A percentile compares a stretch with the other conserved stretches of the same genome.
phyloP scores from a whole-genome alignment of 2,888 invertebrate species.

The Latrodectus hesperus region DNA sequence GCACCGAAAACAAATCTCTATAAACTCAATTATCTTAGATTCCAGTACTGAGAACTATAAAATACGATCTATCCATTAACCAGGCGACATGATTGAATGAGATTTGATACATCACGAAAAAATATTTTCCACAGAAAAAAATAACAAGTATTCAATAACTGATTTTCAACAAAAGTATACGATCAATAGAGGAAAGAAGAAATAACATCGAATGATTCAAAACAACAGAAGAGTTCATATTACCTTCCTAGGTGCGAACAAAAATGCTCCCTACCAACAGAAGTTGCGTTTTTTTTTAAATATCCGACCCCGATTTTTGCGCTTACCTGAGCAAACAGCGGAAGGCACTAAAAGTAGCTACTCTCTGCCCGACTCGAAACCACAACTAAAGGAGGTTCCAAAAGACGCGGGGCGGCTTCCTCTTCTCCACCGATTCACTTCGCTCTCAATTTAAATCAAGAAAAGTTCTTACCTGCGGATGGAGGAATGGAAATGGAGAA shows the following conservation, averaged over 20 bases:
- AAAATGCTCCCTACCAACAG: neutral
- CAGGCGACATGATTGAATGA: no score
- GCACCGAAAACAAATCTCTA: no score
- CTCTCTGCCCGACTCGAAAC: neutral
- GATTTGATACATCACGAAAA: no score
- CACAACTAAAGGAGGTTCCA: neutral
- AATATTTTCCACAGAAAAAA: no score
- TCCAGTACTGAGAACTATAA: no score
- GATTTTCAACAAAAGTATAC: no score
- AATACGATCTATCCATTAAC: no score
- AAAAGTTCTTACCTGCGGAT: slow-evolving; percentile 37
- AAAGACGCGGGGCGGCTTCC: neutral
- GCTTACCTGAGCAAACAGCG: slow-evolving; percentile 65
- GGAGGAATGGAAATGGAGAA: neutral
- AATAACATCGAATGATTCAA: neutral
- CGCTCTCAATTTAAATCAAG: slow-evolving; percentile 56
- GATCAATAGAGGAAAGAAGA: neutral
- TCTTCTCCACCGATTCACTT: slow-evolving; percentile 21
- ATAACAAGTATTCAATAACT: no score
- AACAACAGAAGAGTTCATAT: neutral
- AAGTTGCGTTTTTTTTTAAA: neutral
- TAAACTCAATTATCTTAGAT: no score
- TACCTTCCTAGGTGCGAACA: neutral
- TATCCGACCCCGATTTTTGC: slow-evolving; percentile 49
- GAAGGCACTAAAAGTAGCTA: slow-evolving; percentile 51